phyloP scores from a whole-genome alignment of 1,140 invertebrate species.

The Eurosta solidaginis region DNA sequence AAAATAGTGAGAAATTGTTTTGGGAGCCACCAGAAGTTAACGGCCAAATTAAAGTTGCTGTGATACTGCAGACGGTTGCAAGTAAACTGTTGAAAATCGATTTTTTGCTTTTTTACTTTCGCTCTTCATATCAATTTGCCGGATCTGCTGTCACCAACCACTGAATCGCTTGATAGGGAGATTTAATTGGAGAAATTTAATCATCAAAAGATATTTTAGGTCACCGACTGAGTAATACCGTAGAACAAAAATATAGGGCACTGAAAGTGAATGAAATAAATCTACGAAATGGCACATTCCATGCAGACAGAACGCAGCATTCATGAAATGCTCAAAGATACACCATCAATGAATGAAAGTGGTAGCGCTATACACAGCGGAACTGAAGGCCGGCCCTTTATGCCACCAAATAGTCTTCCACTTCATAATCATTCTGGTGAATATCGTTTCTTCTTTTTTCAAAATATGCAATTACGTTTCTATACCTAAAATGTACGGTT shows the following conservation, averaged over 20 bases:
- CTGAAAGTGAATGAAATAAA: not conserved
- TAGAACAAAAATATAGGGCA: no score
- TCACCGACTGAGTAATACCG: no score
- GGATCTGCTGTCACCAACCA: not conserved
- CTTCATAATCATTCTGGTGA: slow-evolving; percentile 62
- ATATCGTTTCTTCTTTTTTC: slow-evolving; percentile 42
- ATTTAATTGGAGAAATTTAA: not conserved
- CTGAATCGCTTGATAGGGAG: not conserved
- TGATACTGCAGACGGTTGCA: not conserved
- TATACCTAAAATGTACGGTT: not conserved
- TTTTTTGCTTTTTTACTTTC: not conserved
- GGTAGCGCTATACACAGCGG: slow-evolving; percentile 77
- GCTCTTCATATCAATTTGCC: not conserved
- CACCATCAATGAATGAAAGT: slow-evolving; percentile 77
- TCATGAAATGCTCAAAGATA: slow-evolving; percentile 86
- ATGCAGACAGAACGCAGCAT: slow-evolving; percentile 71
- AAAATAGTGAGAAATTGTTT: not conserved
- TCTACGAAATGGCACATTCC: slow-evolving; percentile 38
- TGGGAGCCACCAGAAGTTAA: not conserved
- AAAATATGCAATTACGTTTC: slow-evolving; percentile 25
- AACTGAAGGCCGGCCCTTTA: slow-evolving; percentile 61
- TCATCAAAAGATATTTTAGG: not conserved
- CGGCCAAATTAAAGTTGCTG: not conserved
- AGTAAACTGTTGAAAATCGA: not conserved
- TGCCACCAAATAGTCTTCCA: slow-evolving; percentile 53